phyloP scores from a whole-genome alignment of 2,797 vertebrate species.

The Bovichtus variegatus region DNA sequence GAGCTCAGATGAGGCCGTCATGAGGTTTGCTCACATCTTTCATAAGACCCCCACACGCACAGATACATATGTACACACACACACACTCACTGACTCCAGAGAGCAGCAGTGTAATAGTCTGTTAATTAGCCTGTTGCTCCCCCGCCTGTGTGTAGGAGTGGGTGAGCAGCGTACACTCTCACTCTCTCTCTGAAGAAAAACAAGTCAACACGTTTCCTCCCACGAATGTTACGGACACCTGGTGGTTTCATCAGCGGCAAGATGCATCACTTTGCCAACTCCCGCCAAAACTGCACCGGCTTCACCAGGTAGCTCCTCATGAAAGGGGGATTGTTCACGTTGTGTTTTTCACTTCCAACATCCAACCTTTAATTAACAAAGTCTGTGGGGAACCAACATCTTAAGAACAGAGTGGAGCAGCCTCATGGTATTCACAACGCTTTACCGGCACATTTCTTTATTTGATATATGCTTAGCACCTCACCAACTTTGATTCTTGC shows the following conservation, averaged over 20 bases:
- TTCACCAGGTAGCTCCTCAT: neutral
- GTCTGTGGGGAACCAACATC: too few relatives aligned
- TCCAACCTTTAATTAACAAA: too few relatives aligned
- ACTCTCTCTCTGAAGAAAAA: conserved; percentile 56
- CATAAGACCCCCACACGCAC: conserved; percentile 40
- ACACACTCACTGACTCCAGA: conserved; percentile 32
- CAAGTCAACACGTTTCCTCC: conserved; percentile 69
- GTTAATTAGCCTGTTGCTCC: conserved; percentile 76
- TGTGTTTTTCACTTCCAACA: too few relatives aligned
- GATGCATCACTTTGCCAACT: conserved; percentile 16
- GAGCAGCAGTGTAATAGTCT: conserved; percentile 67
- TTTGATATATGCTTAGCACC: too few relatives aligned
- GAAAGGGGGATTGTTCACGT: neutral
- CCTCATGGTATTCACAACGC: too few relatives aligned
- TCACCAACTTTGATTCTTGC: too few relatives aligned
- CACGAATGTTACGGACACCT: conserved; percentile 44
- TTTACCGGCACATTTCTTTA: too few relatives aligned
- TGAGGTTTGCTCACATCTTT: conserved; percentile 70
- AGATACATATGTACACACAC: neutral
- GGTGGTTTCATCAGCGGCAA: conserved; percentile 34
- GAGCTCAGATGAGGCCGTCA: conserved; percentile 47
- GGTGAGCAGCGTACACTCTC: conserved; percentile 40
- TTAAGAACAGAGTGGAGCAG: too few relatives aligned
- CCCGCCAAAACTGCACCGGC: neutral
- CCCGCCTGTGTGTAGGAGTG: conserved; percentile 60